These are phyloP conservation scores for Pogonomyrmex barbatus DNA, from an alignment of 1,140 invertebrate genomes.

Conservation along the genomic window DNA sequence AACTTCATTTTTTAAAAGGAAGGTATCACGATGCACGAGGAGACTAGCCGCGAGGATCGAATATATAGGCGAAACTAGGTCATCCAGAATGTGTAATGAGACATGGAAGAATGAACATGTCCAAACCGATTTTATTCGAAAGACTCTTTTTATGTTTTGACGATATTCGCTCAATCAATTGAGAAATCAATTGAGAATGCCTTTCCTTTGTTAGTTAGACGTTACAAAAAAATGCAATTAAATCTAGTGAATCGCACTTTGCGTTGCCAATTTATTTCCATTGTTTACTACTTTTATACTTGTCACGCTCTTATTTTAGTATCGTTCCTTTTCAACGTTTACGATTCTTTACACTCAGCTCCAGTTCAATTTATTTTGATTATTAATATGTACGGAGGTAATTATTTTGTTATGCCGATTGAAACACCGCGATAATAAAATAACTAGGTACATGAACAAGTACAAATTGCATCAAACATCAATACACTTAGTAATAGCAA, in stretches of 20 bases:
- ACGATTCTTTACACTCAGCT: background rate
- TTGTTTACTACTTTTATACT: background rate
- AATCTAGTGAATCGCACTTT: background rate
- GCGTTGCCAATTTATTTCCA: slow-evolving; percentile 5
- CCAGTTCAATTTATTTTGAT: background rate
- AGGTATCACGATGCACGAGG: slow-evolving; percentile 5
- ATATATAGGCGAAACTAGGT: slow-evolving; percentile 42
- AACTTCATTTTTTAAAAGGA: slow-evolving; percentile 17
- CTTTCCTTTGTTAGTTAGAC: slow-evolving; percentile 1
- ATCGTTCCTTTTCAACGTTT: background rate
- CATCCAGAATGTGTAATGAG: slow-evolving; percentile 44
- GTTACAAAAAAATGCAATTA: slow-evolving; percentile 31
- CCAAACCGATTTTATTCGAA: slow-evolving; percentile 27
- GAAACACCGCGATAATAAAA: background rate
- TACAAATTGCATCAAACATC: background rate
- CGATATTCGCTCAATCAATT: slow-evolving; percentile 1
- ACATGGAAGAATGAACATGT: slow-evolving; percentile 18
- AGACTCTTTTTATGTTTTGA: slow-evolving; percentile 14
- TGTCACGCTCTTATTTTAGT: background rate
- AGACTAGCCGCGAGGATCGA: slow-evolving; percentile 23
- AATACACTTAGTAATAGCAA: slow-evolving; percentile 12
- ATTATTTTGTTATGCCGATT: slow-evolving; percentile 16
- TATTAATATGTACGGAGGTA: background rate
- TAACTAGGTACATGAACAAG: slow-evolving; percentile 1
- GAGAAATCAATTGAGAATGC: background rate